Conservation (phyloP, 2,888 invertebrate genomes). For the Aphidoletes aphidimyza region DNA sequence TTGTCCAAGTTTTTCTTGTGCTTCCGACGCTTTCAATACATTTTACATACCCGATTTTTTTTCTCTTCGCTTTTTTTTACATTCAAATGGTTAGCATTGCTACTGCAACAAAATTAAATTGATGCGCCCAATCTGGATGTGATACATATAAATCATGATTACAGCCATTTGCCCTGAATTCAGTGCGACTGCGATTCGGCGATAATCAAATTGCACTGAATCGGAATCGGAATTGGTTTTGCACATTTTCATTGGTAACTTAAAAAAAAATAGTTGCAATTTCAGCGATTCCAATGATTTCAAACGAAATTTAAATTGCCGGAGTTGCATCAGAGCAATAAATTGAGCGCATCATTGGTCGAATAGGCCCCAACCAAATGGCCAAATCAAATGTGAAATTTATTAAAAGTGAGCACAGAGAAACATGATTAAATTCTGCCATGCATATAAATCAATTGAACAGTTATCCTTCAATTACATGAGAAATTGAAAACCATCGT, state of each 20-base stretch:
- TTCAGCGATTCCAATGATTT: neutral
- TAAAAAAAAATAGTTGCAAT: too few species aligned
- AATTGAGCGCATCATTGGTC: neutral
- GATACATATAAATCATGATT: constrained; percentile 16
- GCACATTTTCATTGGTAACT: too few species aligned
- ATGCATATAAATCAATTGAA: neutral
- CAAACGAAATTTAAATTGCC: neutral
- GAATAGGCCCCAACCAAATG: neutral
- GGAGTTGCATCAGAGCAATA: neutral
- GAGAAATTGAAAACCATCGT: neutral
- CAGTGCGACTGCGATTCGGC: neutral
- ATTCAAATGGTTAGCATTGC: neutral
- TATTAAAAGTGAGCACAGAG: neutral
- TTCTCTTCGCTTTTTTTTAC: neutral
- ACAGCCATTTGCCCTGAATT: neutral
- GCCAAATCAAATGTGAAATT: neutral
- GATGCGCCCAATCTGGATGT: neutral
- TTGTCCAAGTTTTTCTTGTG: too few species aligned
- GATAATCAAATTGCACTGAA: neutral
- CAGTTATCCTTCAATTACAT: neutral
- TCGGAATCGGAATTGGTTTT: neutral
- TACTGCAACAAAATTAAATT: neutral
- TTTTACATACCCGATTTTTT: neutral
- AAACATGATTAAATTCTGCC: neutral
- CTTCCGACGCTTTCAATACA: too few species aligned